These are phyloP conservation scores for Toxostoma redivivum DNA, from an alignment of 2,113 vertebrate genomes.

Conservation along the genomic window DNA sequence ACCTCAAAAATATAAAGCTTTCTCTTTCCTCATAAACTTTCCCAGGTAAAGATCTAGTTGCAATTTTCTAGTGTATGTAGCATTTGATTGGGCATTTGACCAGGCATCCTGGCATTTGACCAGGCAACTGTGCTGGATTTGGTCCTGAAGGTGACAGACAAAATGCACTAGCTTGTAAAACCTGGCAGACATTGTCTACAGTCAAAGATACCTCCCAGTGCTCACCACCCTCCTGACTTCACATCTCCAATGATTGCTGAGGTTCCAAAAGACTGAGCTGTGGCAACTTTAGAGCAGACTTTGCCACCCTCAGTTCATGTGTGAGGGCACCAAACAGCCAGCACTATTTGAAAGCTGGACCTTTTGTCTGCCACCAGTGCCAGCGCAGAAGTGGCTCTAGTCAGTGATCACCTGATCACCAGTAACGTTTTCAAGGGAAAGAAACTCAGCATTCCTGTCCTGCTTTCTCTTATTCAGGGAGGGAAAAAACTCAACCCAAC, in stretches of 20 bases:
- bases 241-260: rapidly evolving
- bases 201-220: neutral
- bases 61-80: neutral
- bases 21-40: neutral
- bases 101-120: neutral
- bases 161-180: neutral
- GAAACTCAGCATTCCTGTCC: neutral
- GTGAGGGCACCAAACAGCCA: neutral
- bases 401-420: neutral
- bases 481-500: neutral
- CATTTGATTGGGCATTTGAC: neutral
- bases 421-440: neutral
- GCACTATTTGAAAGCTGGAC: neutral
- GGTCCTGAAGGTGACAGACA: neutral
- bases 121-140: neutral
- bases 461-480: neutral
- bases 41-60: neutral
- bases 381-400: rapidly evolving
- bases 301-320: rapidly evolving
- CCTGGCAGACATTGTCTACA: rapidly evolving
- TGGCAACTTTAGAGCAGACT: neutral
- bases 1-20: neutral
- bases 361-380: neutral
- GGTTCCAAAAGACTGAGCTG: neutral
- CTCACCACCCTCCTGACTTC: neutral